These are phyloP conservation scores for Madoqua kirkii DNA, from an alignment of 2,113 vertebrate genomes.

Conservation along the genomic window DNA sequence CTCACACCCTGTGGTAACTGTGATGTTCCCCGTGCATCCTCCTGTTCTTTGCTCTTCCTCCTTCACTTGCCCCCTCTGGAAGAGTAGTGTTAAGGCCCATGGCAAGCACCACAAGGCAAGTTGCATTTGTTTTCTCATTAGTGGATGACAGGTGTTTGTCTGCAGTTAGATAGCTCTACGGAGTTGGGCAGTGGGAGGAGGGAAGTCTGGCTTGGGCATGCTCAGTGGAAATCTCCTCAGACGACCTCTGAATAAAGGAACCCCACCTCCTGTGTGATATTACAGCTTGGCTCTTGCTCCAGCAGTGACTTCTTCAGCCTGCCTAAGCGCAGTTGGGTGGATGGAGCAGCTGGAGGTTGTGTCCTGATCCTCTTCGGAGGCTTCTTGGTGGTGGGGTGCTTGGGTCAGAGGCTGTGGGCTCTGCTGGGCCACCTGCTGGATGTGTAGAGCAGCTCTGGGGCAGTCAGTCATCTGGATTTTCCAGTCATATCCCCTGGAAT, in stretches of 20 bases:
- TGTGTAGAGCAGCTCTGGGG: too few species aligned
- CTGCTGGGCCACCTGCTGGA: too few species aligned
- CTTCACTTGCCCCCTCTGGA: background rate
- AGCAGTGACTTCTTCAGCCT: background rate
- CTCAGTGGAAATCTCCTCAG: slow-evolving; percentile 8
- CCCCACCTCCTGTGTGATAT: slow-evolving; percentile 1
- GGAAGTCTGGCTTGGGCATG: background rate
- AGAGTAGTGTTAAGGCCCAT: background rate
- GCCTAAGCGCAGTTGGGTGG: background rate
- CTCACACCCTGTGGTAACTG: background rate
- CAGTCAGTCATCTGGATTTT: background rate
- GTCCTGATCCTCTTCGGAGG: background rate
- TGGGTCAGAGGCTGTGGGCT: too few species aligned
- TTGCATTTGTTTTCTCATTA: slow-evolving; percentile 8
- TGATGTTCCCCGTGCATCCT: background rate
- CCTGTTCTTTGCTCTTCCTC: background rate
- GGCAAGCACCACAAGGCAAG: background rate
- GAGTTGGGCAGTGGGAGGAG: background rate
- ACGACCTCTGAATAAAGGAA: background rate
- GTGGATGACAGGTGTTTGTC: background rate
- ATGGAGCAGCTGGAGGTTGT: background rate
- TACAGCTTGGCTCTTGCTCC: background rate
- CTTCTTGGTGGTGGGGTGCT: background rate
- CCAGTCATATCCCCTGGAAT: background rate
- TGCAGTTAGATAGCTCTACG: background rate